Evolutionary conservation across 2,113 vertebrate genomes (phyloP).

Genomic region (Halichoerus grypus): DNA sequence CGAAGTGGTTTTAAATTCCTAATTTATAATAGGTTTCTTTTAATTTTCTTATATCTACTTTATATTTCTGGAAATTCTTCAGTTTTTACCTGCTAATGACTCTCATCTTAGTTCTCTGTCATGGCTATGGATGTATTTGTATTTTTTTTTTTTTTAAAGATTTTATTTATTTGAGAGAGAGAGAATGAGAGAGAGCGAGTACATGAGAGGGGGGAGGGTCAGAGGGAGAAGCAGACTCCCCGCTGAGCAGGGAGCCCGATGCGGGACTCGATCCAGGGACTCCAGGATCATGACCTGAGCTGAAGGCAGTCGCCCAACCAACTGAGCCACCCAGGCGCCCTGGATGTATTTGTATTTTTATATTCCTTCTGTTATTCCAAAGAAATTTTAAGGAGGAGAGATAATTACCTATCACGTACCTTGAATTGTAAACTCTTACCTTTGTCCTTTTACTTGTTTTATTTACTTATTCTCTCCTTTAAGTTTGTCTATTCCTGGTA

Average conservation of each 20-base stretch:
- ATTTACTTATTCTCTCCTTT: background rate
- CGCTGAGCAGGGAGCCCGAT: no score
- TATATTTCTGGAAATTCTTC: background rate
- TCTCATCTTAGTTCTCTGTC: background rate
- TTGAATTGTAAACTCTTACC: background rate
- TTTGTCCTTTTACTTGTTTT: background rate
- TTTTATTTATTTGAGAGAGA: no score
- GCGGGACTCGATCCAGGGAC: no score
- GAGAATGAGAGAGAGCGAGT: no score
- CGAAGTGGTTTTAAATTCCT: background rate
- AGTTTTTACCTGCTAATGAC: background rate
- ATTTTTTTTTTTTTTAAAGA: no score
- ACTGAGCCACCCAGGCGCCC: no score
- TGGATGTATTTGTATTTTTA: background rate
- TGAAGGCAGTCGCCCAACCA: no score
- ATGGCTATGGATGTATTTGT: background rate
- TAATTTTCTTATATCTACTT: background rate
- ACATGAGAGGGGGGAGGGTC: no score
- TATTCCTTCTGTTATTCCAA: background rate
- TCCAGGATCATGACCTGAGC: no score
- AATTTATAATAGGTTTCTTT: background rate
- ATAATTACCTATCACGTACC: background rate
- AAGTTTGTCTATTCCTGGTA: background rate
- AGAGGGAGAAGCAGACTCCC: no score
- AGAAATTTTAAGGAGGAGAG: background rate